These are phyloP conservation scores for Bicyclus anynana DNA, from an alignment of 1,140 invertebrate species.

Conservation along the genomic window DNA sequence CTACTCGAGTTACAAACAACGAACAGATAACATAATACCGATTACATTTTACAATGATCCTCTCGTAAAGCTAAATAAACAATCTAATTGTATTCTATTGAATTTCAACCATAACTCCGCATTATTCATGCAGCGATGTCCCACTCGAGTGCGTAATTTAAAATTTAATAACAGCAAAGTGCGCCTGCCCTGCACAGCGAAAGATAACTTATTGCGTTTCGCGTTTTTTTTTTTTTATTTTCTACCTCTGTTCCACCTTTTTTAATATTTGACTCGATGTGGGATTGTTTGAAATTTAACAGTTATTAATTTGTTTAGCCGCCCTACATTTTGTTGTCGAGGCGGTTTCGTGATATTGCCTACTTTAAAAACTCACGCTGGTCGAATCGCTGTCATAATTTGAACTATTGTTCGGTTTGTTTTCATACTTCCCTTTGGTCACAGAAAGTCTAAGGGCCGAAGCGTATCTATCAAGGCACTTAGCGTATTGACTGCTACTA, in stretches of 20 bases:
- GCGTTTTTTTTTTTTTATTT: slow-evolving; percentile 23
- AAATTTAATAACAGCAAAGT: slow-evolving; percentile 45
- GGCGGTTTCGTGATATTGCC: too few species aligned
- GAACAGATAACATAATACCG: background rate
- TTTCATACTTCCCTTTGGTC: too few species aligned
- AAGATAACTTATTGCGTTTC: slow-evolving; percentile 29
- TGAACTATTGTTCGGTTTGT: too few species aligned
- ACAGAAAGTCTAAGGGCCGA: too few species aligned
- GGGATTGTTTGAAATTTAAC: background rate
- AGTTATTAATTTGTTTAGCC: background rate
- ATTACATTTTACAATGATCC: background rate
- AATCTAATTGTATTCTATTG: slow-evolving; percentile 28
- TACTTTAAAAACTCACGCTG: too few species aligned
- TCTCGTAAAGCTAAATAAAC: slow-evolving; percentile 13
- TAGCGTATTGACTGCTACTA: too few species aligned
- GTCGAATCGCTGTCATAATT: too few species aligned
- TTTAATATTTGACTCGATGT: slow-evolving; percentile 23
- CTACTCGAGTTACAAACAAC: background rate
- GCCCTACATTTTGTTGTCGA: too few species aligned
- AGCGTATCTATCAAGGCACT: too few species aligned
- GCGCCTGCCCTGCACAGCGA: slow-evolving; percentile 26
- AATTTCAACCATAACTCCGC: slow-evolving; percentile 31
- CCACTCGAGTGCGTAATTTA: slow-evolving; percentile 49
- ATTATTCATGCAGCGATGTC: slow-evolving; percentile 51
- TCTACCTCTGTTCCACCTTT: slow-evolving; percentile 17